Conservation (phyloP, 2,797 vertebrate species). For the Gymnocypris eckloni region DNA sequence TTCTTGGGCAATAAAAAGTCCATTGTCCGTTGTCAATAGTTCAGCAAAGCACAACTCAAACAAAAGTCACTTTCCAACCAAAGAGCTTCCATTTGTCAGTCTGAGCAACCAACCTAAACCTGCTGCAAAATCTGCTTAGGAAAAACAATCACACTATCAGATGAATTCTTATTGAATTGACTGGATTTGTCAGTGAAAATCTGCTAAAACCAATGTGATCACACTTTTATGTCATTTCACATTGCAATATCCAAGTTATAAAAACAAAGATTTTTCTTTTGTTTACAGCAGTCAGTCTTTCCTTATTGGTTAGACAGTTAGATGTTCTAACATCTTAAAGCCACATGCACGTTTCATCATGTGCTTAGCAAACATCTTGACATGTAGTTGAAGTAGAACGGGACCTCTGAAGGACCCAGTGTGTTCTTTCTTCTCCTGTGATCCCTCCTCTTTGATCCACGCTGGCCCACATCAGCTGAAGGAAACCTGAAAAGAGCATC, state of each 20-base stretch:
- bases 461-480: conserved; percentile 72
- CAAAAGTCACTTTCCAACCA: background rate
- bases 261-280: background rate
- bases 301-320: background rate
- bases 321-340: background rate
- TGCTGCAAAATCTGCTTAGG: background rate
- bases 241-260: background rate
- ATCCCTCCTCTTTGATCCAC: conserved; percentile 45
- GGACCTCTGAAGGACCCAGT: conserved; percentile 36
- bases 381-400: conserved; percentile 18
- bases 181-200: background rate
- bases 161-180: background rate
- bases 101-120: background rate
- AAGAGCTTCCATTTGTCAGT: background rate
- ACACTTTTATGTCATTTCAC: background rate
- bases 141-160: background rate
- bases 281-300: background rate
- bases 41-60: background rate
- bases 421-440: conserved; percentile 39
- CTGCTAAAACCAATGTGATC: background rate
- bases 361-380: conserved; percentile 39
- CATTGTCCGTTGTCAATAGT: background rate
- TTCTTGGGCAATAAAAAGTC: background rate
- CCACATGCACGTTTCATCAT: conserved; percentile 14
- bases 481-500: conserved; percentile 70